Percentiles rank a stretch among this genome's conserved stretches.
Evolutionary conservation across 2,888 invertebrate genomes (phyloP).

Genomic region (Leptinotarsa tumamoca): DNA sequence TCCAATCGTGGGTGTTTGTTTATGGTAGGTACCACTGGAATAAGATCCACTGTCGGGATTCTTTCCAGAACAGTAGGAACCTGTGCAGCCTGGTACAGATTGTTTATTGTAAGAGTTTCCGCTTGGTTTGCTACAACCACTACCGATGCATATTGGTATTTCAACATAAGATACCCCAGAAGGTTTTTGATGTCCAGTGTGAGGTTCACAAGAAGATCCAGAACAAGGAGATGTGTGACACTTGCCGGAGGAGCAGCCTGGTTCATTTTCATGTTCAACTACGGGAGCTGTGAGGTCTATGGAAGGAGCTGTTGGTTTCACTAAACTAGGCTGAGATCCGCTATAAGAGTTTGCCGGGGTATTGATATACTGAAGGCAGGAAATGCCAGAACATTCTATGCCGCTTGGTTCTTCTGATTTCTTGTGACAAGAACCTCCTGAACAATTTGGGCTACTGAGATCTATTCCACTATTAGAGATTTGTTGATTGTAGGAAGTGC

Average conservation of each 20-base stretch:
- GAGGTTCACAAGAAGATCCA: background rate
- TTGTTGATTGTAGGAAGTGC: slow-evolving; percentile 9
- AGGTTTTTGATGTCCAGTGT: background rate
- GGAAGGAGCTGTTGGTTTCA: background rate
- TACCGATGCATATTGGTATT: slow-evolving; percentile 14
- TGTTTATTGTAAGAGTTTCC: background rate
- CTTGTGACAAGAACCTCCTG: slow-evolving; percentile 15
- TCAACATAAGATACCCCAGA: background rate
- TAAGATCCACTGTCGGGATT: slow-evolving; percentile 3
- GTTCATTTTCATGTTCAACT: background rate
- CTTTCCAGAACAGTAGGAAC: background rate
- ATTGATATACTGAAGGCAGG: background rate
- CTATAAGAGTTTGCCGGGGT: background rate
- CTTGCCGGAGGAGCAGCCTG: background rate
- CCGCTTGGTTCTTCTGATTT: slow-evolving; percentile 1
- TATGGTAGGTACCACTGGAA: background rate
- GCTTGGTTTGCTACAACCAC: slow-evolving; percentile 11
- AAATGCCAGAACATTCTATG: slow-evolving; percentile 1
- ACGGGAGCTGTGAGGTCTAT: background rate
- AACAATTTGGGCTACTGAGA: slow-evolving; percentile 12
- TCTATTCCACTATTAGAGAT: background rate
- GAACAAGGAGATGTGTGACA: background rate
- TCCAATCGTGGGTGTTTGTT: background rate
- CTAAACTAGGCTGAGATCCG: background rate
- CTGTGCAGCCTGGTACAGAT: background rate